phyloP scores from a whole-genome alignment of 2,113 vertebrate species.

The Amazona guildingii region DNA sequence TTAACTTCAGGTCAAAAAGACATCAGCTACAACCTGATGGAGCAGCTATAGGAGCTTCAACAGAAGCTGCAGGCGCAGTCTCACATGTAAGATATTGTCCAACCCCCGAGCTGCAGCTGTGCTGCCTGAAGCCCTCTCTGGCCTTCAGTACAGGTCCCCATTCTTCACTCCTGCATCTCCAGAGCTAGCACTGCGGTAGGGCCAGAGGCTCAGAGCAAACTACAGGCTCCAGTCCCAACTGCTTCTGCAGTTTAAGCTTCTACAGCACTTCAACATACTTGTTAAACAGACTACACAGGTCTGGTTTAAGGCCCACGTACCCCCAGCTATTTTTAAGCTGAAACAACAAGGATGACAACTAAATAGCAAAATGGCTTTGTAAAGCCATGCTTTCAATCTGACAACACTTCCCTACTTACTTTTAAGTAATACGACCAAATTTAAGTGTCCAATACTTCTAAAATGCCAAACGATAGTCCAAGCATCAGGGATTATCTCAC shows the following conservation, averaged over 20 bases:
- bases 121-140: background rate
- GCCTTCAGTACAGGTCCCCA: too few species aligned
- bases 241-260: background rate
- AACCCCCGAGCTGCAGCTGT: background rate
- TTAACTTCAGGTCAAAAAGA: background rate
- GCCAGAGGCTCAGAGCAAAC: background rate
- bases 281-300: background rate
- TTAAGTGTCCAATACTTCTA: background rate
- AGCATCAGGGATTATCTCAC: background rate
- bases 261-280: background rate
- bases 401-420: background rate
- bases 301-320: background rate
- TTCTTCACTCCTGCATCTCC: background rate
- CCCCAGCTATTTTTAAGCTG: background rate
- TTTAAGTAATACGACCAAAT: background rate
- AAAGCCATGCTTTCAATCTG: background rate
- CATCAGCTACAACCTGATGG: background rate
- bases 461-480: background rate
- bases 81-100: rapidly evolving
- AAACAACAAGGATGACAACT: background rate
- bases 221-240: background rate
- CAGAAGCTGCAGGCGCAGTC: background rate
- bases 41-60: background rate
- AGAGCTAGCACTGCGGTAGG: background rate
- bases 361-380: background rate